These are phyloP conservation scores for Neosilurus mollespiculum DNA, from an alignment of 2,797 vertebrate genomes.

Conservation along the genomic window DNA sequence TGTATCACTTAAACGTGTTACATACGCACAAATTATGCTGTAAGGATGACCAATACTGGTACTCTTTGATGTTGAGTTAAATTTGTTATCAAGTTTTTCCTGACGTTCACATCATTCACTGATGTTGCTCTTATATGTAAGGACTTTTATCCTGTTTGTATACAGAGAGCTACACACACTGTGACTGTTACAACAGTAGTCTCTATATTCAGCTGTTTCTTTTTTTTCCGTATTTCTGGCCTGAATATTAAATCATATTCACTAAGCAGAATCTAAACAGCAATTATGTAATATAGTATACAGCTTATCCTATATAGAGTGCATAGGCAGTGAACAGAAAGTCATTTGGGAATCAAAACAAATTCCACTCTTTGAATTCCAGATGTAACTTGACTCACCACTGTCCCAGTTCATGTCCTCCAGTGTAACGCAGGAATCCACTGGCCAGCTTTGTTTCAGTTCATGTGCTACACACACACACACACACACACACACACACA, in stretches of 20 bases:
- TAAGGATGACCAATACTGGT: no score
- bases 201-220: background rate
- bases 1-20: no score
- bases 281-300: background rate
- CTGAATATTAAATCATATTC: background rate
- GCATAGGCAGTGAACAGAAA: background rate
- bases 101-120: no score
- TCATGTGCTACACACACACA: slow-evolving; percentile 71
- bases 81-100: no score
- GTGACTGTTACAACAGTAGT: background rate
- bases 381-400: slow-evolving; percentile 67
- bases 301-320: background rate
- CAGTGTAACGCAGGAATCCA: slow-evolving; percentile 78
- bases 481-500: slow-evolving; percentile 30
- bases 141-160: no score
- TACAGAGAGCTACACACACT: background rate
- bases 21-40: no score
- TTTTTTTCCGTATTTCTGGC: background rate
- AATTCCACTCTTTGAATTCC: background rate
- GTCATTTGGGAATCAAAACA: no score
- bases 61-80: no score
- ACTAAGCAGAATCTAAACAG: background rate
- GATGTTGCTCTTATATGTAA: no score
- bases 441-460: slow-evolving; percentile 81
- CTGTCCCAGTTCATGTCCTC: slow-evolving; percentile 86